A percentile compares a stretch with the other conserved stretches of the same genome.
Conservation (phyloP, 2,888 invertebrate species). For the Ormyrus nitidulus region DNA sequence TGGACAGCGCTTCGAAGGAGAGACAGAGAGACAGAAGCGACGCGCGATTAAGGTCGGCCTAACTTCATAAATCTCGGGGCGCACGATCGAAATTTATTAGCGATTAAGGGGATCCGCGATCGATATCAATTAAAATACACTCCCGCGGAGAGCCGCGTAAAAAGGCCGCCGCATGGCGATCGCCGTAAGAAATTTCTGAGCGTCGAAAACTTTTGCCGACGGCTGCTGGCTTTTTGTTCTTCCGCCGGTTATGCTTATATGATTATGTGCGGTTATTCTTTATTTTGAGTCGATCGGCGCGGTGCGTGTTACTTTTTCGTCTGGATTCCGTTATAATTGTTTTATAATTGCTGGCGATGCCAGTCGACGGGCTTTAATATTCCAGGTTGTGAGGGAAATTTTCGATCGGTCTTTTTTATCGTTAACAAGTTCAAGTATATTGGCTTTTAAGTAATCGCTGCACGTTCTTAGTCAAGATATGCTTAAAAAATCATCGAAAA, state of each 20-base stretch:
- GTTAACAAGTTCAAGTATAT: too few relatives aligned
- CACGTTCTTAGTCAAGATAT: too few relatives aligned
- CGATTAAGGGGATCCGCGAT: slow-evolving; percentile 65
- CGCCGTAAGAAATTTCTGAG: slow-evolving; percentile 22
- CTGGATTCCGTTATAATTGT: slow-evolving; percentile 38
- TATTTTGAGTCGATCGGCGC: too few relatives aligned
- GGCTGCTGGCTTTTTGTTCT: slow-evolving; percentile 3
- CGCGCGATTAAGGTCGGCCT: slow-evolving; percentile 33
- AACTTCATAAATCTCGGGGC: slow-evolving; percentile 69
- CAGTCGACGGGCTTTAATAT: too few relatives aligned
- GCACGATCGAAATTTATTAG: slow-evolving; percentile 71
- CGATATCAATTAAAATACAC: slow-evolving; percentile 70
- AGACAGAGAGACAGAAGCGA: slow-evolving; percentile 5
- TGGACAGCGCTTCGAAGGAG: neutral
- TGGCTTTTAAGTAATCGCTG: too few relatives aligned
- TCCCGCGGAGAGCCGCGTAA: slow-evolving; percentile 40
- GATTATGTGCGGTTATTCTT: too few relatives aligned
- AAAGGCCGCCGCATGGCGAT: slow-evolving; percentile 19
- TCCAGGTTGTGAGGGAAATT: too few relatives aligned
- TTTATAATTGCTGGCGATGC: slow-evolving; percentile 3
- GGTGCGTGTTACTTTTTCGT: neutral
- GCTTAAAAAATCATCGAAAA: too few relatives aligned
- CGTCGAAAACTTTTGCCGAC: slow-evolving; percentile 42
- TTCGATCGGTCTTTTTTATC: too few relatives aligned
- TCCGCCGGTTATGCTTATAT: neutral